phyloP scores from a whole-genome alignment of 2,888 invertebrate genomes.

The Bibio marci region DNA sequence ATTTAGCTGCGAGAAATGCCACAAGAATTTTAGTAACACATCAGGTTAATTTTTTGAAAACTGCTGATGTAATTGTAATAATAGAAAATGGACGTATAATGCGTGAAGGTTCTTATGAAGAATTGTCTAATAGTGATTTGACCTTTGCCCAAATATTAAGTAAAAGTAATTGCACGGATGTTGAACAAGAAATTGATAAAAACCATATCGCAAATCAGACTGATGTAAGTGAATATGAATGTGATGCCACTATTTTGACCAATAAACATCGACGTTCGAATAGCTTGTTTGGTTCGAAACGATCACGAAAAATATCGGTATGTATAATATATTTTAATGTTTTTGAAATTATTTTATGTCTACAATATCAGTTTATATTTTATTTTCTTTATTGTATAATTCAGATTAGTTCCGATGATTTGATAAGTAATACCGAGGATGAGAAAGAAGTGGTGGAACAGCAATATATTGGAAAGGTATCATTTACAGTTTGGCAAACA shows the following conservation, averaged over 20 bases:
- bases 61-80: conserved; percentile 35
- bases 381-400: not conserved
- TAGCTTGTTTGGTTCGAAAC: no score
- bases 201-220: not conserved
- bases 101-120: conserved; percentile 25
- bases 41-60: conserved; percentile 44
- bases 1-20: conserved; percentile 41
- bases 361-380: no score
- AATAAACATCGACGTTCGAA: no score
- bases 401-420: not conserved
- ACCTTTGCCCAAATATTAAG: conserved; percentile 34
- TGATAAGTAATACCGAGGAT: not conserved
- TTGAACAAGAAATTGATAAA: conserved; percentile 6
- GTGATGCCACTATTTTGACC: no score
- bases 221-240: no score
- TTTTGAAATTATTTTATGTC: no score
- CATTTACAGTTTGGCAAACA: conserved; percentile 28
- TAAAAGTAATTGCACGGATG: conserved; percentile 20
- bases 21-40: conserved; percentile 55
- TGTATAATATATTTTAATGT: no score
- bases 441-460: conserved; percentile 7
- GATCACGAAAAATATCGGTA: no score
- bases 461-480: conserved; percentile 18
- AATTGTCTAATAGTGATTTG: conserved; percentile 29
- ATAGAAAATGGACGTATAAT: conserved; percentile 30